Evolutionary conservation across 2,113 vertebrate species (phyloP).

Genomic region (Triplophysa rosa): DNA sequence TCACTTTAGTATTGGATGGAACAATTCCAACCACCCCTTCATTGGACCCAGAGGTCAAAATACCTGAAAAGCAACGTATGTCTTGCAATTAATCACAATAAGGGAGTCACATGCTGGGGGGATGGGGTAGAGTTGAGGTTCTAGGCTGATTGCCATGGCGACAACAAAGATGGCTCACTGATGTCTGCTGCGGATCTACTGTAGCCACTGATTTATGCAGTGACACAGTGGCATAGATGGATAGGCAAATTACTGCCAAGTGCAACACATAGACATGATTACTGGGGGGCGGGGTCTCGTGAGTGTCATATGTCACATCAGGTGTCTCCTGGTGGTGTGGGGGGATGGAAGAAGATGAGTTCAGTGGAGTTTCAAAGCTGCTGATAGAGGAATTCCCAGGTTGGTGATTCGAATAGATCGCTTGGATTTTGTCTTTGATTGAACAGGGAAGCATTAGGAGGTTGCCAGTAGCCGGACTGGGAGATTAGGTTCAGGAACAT

Average conservation of each 20-base stretch:
- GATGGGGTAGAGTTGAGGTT: slow-evolving; percentile 54
- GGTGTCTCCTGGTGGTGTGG: slow-evolving; percentile 43
- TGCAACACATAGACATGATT: slow-evolving; percentile 68
- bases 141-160: slow-evolving; percentile 79
- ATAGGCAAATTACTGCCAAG: slow-evolving; percentile 75
- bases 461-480: background rate
- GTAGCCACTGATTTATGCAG: slow-evolving; percentile 74
- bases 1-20: slow-evolving; percentile 31
- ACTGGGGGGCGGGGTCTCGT: slow-evolving; percentile 41
- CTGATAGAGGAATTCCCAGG: slow-evolving; percentile 31
- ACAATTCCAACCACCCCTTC: background rate
- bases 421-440: slow-evolving; percentile 61
- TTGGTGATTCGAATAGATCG: background rate
- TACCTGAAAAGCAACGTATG: background rate
- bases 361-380: slow-evolving; percentile 22
- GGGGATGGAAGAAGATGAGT: slow-evolving; percentile 21
- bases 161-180: slow-evolving; percentile 76
- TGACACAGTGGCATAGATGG: slow-evolving; percentile 70
- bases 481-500: slow-evolving; percentile 57
- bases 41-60: slow-evolving; percentile 12
- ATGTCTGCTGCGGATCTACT: slow-evolving; percentile 67
- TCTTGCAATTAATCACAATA: slow-evolving; percentile 17
- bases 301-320: slow-evolving; percentile 21
- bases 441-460: slow-evolving; percentile 57
- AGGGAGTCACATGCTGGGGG: slow-evolving; percentile 1